These are phyloP conservation scores for Oxygymnocypris stewartii DNA, from an alignment of 2,113 vertebrate species.

Conservation along the genomic window DNA sequence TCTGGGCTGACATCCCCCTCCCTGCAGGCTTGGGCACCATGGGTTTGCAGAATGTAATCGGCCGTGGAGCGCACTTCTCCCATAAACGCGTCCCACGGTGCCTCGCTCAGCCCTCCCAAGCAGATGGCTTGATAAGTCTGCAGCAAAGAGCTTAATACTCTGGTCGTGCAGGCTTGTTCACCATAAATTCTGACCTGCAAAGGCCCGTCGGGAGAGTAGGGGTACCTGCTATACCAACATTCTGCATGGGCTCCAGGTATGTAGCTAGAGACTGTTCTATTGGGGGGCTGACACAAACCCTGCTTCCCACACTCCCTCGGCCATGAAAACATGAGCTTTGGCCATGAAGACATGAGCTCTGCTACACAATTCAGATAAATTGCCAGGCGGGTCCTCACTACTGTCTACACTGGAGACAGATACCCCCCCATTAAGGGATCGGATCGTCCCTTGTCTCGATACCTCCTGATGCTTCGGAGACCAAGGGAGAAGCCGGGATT, in stretches of 20 bases:
- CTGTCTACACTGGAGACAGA: background rate
- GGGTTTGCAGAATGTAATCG: too few relatives aligned
- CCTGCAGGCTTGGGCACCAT: too few relatives aligned
- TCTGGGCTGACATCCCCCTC: too few relatives aligned
- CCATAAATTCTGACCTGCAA: background rate
- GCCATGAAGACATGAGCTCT: background rate
- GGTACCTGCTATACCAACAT: background rate
- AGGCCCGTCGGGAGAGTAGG: background rate
- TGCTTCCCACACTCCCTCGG: too few relatives aligned
- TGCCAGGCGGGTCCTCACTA: background rate
- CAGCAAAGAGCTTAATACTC: background rate
- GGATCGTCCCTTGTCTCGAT: background rate
- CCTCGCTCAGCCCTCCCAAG: background rate
- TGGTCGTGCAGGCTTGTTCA: background rate
- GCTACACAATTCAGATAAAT: background rate
- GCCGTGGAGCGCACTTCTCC: background rate
- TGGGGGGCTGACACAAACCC: background rate
- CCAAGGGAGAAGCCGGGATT: too few relatives aligned
- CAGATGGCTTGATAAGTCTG: background rate
- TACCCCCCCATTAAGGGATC: too few relatives aligned
- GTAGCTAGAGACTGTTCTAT: background rate
- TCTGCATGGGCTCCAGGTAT: background rate
- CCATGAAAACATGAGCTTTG: too few relatives aligned
- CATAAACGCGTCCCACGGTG: background rate
- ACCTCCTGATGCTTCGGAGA: background rate